Conservation (phyloP, 1,140 invertebrate genomes). For the Hylyphantes graminicola region DNA sequence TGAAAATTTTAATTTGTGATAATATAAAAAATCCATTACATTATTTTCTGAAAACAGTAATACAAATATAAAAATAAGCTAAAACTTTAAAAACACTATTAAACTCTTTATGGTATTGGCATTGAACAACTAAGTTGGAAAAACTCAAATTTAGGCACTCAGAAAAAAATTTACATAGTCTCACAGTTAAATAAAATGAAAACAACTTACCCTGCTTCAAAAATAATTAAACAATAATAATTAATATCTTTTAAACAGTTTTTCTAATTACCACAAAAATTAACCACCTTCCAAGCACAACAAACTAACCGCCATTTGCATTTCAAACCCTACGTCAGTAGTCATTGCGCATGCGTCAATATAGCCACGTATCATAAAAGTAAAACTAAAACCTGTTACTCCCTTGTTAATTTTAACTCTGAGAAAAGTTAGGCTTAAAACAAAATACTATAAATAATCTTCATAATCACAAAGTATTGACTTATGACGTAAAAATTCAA, state of each 20-base stretch:
- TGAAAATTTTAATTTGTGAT: too few species aligned
- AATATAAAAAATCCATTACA: too few species aligned
- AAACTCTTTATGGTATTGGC: neutral
- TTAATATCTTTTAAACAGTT: neutral
- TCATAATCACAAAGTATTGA: too few species aligned
- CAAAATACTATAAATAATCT: too few species aligned
- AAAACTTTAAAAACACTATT: neutral
- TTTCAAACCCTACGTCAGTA: neutral
- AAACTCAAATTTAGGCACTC: too few species aligned
- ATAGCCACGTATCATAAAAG: neutral
- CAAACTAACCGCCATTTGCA: constrained; percentile 29
- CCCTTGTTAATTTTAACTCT: too few species aligned
- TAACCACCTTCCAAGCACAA: constrained; percentile 3
- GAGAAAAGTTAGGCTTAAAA: too few species aligned
- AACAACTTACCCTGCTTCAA: constrained; percentile 26
- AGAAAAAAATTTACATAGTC: neutral
- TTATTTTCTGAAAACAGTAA: neutral
- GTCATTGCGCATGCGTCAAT: constrained; percentile 9
- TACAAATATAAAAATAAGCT: neutral
- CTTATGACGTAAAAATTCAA: too few species aligned
- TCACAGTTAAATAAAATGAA: neutral
- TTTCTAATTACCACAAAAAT: neutral
- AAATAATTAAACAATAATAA: neutral
- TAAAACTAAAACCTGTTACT: too few species aligned
- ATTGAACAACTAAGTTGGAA: neutral